Evolutionary conservation across 2,797 vertebrate genomes (phyloP).

Genomic region (Cynodonichthys magdalenae): DNA sequence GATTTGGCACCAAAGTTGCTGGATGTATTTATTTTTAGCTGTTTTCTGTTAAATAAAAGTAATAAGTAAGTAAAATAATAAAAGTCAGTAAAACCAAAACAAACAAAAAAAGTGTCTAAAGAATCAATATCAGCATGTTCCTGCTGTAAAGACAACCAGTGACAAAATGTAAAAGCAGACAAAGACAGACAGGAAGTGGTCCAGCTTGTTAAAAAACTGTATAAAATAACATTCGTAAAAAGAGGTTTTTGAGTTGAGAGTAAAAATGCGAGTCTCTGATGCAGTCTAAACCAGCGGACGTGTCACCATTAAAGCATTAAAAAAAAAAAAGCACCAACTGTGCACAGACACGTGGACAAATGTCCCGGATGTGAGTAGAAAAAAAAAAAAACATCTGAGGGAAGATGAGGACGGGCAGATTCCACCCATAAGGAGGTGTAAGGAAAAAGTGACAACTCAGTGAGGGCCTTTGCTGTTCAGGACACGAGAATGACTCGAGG

Average conservation of each 20-base stretch:
- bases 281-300: conserved; percentile 82
- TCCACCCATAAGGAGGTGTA: conserved; percentile 39
- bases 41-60: conserved; percentile 60
- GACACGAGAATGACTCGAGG: conserved; percentile 81
- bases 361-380: conserved; percentile 73
- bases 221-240: conserved; percentile 86
- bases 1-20: conserved; percentile 78
- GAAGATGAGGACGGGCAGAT: conserved; percentile 26
- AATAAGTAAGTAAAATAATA: conserved; percentile 47
- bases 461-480: conserved; percentile 90
- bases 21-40: conserved; percentile 37
- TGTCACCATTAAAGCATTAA: conserved; percentile 83
- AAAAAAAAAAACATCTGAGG: conserved; percentile 54
- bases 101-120: conserved; percentile 30
- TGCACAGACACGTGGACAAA: conserved; percentile 77
- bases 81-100: no score
- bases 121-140: conserved; percentile 58
- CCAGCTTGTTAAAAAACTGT: conserved; percentile 79
- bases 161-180: conserved; percentile 72
- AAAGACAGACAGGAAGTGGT: conserved; percentile 68
- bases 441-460: conserved; percentile 68
- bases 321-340: conserved; percentile 84
- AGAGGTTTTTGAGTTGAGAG: conserved; percentile 80
- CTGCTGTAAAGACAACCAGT: conserved; percentile 74
- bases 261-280: conserved; percentile 84